These are phyloP conservation scores for Oreortyx pictus DNA, from an alignment of 2,797 vertebrate genomes.

Conservation along the genomic window DNA sequence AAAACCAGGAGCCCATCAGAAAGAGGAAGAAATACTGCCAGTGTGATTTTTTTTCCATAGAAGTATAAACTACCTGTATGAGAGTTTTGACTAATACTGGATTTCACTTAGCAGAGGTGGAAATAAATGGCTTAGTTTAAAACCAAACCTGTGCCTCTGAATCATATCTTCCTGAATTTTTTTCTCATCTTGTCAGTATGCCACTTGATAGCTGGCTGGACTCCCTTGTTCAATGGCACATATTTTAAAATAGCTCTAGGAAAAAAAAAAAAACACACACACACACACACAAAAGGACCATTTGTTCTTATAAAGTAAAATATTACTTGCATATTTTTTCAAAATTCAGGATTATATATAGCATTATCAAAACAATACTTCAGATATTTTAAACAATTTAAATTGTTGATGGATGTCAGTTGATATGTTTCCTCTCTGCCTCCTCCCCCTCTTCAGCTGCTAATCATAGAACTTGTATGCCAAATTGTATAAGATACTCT, in stretches of 20 bases:
- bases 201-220: slow-evolving; percentile 84
- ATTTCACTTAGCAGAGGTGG: slow-evolving; percentile 68
- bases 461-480: slow-evolving; percentile 84
- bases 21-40: slow-evolving; percentile 30
- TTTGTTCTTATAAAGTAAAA: slow-evolving; percentile 81
- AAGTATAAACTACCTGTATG: slow-evolving; percentile 69
- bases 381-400: slow-evolving; percentile 80
- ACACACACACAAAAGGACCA: slow-evolving; percentile 33
- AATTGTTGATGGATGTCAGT: slow-evolving; percentile 75
- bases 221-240: slow-evolving; percentile 82
- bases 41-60: slow-evolving; percentile 12
- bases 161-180: slow-evolving; percentile 77
- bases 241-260: slow-evolving; percentile 77
- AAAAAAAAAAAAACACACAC: neutral
- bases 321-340: slow-evolving; percentile 75
- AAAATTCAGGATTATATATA: slow-evolving; percentile 75
- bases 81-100: slow-evolving; percentile 36
- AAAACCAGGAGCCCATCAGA: slow-evolving; percentile 65
- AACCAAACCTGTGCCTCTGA: slow-evolving; percentile 77
- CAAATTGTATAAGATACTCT: slow-evolving; percentile 84
- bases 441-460: slow-evolving; percentile 83
- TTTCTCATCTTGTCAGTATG: slow-evolving; percentile 82
- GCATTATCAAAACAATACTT: slow-evolving; percentile 78
- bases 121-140: slow-evolving; percentile 74
- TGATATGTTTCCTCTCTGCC: slow-evolving; percentile 74